phyloP scores from a whole-genome alignment of 2,888 invertebrate genomes.

The Drosophila pegasa region DNA sequence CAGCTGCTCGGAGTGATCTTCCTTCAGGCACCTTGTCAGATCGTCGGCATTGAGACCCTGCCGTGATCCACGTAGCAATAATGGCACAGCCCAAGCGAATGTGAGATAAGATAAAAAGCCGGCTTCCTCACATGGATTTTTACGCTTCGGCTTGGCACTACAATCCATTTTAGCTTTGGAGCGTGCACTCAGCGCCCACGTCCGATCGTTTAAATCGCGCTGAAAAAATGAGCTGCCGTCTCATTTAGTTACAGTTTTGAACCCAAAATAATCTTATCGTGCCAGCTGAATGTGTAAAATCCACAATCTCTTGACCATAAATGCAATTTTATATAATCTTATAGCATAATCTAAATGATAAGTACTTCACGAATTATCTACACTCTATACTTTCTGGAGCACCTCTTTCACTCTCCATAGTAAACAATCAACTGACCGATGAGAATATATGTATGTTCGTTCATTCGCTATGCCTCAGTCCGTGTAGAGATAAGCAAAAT shows the following conservation, averaged over 20 bases:
- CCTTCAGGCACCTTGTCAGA: slow-evolving; percentile 88
- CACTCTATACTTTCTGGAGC: neutral
- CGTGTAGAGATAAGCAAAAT: neutral
- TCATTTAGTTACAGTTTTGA: slow-evolving; percentile 14
- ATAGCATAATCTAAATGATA: slow-evolving; percentile 1
- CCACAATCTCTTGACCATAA: slow-evolving; percentile 33
- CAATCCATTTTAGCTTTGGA: slow-evolving; percentile 79
- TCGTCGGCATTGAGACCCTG: slow-evolving; percentile 87
- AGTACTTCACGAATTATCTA: slow-evolving; percentile 1
- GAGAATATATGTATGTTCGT: neutral
- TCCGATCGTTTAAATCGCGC: slow-evolving; percentile 13
- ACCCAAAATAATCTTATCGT: slow-evolving; percentile 44
- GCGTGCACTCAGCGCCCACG: neutral
- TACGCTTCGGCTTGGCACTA: slow-evolving; percentile 81
- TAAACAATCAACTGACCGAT: neutral
- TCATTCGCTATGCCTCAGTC: neutral
- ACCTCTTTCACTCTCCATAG: neutral
- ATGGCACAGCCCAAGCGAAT: slow-evolving; percentile 83
- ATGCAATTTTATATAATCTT: slow-evolving; percentile 37
- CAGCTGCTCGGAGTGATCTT: slow-evolving; percentile 85
- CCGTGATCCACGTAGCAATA: slow-evolving; percentile 80
- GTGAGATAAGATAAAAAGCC: slow-evolving; percentile 82
- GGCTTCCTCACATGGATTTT: slow-evolving; percentile 82
- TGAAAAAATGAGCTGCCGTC: slow-evolving; percentile 10
- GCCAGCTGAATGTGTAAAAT: slow-evolving; percentile 6